Evolutionary conservation across 2,113 vertebrate genomes (phyloP), one percentile per base, ranked within the genome.

Genomic region (Neomonachus schauinslandi): DNA sequence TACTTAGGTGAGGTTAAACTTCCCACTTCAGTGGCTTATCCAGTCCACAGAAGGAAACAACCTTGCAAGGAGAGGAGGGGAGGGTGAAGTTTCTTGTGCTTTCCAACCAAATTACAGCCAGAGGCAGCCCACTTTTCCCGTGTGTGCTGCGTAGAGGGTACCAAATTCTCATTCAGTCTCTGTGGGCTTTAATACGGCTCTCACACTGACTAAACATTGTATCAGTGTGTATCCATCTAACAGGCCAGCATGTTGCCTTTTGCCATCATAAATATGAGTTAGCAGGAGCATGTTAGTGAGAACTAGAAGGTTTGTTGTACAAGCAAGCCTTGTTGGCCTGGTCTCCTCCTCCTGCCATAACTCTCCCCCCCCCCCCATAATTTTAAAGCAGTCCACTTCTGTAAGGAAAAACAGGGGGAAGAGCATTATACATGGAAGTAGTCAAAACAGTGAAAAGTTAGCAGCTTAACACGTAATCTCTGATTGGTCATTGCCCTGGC

Each of bases 201-300:
- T 18, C 59, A 39, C 46, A 12, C 46, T 80, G 28, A 71, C 31
- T 63, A 13, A 46, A 42, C 46, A 5, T 31, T 31, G 36, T 79
- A 63, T 72, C 31, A 53, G 4, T n/a, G 28, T 46, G 7, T 1
- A 24, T 80, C 72, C 24, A 3, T 65, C 36, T 33, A 5, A 31
- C 19, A 12, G 67, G 8, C n/a, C 11, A 28, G n/a, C 55, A 8
- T 1, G 0, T 55, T 81, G 0, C 0, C 33, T 85, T 24, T 79
- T 61, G 39, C 24, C 24, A 42, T 86, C 26, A 16, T 81, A 80
- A 76, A 33, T 51, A 42, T 39, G 18, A 49, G 12, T 19, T 59
- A 14, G 31, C 13, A 18, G 19, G 33, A 59, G 49, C 24, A 7
- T 3, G 6, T 57, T 92, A 65, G 46, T 57, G 63, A 85, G 42